Evolutionary conservation across 2,797 vertebrate species (phyloP).

Genomic region (Sus cebifrons): DNA sequence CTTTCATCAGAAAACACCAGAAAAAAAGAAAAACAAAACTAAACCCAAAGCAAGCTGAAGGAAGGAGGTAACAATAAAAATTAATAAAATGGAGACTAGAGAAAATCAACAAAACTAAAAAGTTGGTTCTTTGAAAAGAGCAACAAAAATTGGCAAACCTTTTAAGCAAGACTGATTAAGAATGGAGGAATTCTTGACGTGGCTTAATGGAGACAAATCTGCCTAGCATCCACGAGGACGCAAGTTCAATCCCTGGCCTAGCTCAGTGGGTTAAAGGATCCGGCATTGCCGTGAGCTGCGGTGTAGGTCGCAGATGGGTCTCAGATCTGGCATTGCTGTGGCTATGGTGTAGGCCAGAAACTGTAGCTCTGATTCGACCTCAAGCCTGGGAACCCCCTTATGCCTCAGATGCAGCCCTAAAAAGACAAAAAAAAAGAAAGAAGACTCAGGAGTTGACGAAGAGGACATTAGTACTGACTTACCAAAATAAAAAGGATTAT

Average conservation of each 20-base stretch:
- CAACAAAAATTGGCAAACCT: background rate
- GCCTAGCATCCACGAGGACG: no score
- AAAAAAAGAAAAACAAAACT: background rate
- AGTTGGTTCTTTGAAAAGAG: background rate
- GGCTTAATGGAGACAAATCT: no score
- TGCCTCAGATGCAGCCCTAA: no score
- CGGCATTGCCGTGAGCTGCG: no score
- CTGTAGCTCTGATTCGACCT: no score
- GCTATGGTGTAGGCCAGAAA: no score
- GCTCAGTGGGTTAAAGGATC: no score
- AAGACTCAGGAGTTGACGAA: background rate
- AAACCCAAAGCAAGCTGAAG: background rate
- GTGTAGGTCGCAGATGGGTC: no score
- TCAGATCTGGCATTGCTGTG: no score
- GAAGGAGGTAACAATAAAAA: background rate
- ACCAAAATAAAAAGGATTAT: background rate
- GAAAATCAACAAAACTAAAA: background rate
- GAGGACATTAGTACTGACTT: background rate
- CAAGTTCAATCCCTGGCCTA: no score
- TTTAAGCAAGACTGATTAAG: background rate
- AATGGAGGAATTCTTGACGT: no score
- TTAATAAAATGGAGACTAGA: background rate
- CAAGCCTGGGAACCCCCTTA: no score
- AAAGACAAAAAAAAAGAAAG: background rate
- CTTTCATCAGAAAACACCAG: background rate